These are phyloP conservation scores for Drosophila paramelanica DNA, from an alignment of 2,888 invertebrate species.

Conservation along the genomic window DNA sequence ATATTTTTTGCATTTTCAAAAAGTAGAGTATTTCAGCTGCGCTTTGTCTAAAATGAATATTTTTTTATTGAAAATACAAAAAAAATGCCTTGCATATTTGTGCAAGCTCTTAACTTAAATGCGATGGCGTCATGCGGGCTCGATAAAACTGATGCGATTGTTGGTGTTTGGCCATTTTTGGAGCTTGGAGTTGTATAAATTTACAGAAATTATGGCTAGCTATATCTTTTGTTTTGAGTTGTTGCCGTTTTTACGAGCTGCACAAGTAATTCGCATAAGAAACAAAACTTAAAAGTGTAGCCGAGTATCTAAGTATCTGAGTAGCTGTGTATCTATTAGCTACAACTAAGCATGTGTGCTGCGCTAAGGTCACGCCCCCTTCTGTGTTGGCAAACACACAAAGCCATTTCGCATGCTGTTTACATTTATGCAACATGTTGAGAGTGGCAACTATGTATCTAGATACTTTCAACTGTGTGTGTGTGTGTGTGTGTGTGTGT, in stretches of 20 bases:
- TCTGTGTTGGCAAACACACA: slow-evolving; percentile 24
- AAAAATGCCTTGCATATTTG: slow-evolving; percentile 62
- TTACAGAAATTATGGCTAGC: slow-evolving; percentile 52
- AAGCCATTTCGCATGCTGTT: slow-evolving; percentile 66
- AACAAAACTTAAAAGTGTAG: slow-evolving; percentile 5
- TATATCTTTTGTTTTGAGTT: neutral
- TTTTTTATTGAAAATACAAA: neutral
- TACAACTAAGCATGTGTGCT: slow-evolving; percentile 37
- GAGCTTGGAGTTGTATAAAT: slow-evolving; percentile 48
- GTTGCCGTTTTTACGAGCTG: slow-evolving; percentile 15
- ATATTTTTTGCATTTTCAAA: too few relatives aligned
- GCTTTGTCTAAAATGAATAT: neutral
- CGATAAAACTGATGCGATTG: slow-evolving; percentile 41
- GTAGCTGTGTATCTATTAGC: slow-evolving; percentile 49
- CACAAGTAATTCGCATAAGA: slow-evolving; percentile 26
- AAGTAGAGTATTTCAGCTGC: slow-evolving; percentile 1
- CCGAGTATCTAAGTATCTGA: neutral
- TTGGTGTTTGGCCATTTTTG: slow-evolving; percentile 46
- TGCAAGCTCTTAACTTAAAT: slow-evolving; percentile 29
- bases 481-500: slow-evolving; percentile 27
- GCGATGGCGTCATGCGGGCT: slow-evolving; percentile 71
- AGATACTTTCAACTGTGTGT: slow-evolving; percentile 42
- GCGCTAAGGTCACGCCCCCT: slow-evolving; percentile 55
- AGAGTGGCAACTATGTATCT: slow-evolving; percentile 61
- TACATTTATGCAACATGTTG: slow-evolving; percentile 65